Evolutionary conservation across 1,140 invertebrate genomes (phyloP).

Genomic region (Drosophila varians): DNA sequence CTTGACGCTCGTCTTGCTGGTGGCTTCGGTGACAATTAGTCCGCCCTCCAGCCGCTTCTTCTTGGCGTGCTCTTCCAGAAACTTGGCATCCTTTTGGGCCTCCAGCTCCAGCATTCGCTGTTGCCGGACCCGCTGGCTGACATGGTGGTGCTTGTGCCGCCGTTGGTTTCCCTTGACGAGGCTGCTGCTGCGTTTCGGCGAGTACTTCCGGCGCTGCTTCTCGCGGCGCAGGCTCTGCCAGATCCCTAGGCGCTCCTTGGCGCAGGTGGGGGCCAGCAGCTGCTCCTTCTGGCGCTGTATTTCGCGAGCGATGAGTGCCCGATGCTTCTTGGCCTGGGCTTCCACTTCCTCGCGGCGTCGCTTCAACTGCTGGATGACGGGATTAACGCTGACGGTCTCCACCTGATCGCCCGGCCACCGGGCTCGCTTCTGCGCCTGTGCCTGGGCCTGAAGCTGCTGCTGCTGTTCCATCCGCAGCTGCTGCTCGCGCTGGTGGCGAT

Average conservation of each 20-base stretch:
- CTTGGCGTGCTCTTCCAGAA: slow-evolving; percentile 35
- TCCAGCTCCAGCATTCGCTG: slow-evolving; percentile 45
- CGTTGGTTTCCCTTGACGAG: slow-evolving; percentile 9
- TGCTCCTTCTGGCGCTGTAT: slow-evolving; percentile 29
- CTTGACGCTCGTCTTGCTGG: background rate
- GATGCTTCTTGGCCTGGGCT: slow-evolving; percentile 26
- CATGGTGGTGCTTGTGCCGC: slow-evolving; percentile 7
- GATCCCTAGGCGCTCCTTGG: slow-evolving; percentile 11
- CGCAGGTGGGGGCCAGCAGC: slow-evolving; percentile 8
- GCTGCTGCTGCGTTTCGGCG: slow-evolving; percentile 10
- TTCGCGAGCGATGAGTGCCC: slow-evolving; percentile 29
- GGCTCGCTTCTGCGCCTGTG: background rate
- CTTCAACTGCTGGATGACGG: slow-evolving; percentile 2
- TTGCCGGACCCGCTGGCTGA: slow-evolving; percentile 36
- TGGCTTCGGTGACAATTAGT: background rate
- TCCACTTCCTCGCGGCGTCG: slow-evolving; percentile 11
- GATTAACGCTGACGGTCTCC: background rate
- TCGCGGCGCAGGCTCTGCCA: slow-evolving; percentile 1
- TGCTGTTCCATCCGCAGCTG: slow-evolving; percentile 2
- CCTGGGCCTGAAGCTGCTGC: background rate
- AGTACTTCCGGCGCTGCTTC: background rate
- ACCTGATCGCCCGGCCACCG: background rate
- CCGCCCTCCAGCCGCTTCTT: slow-evolving; percentile 14
- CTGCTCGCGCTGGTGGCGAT: slow-evolving; percentile 3
- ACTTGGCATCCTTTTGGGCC: slow-evolving; percentile 42